Percentiles rank a stretch among this genome's conserved stretches.
Evolutionary conservation across 2,113 vertebrate species (phyloP).

Genomic region (Formicarius rufipectus): DNA sequence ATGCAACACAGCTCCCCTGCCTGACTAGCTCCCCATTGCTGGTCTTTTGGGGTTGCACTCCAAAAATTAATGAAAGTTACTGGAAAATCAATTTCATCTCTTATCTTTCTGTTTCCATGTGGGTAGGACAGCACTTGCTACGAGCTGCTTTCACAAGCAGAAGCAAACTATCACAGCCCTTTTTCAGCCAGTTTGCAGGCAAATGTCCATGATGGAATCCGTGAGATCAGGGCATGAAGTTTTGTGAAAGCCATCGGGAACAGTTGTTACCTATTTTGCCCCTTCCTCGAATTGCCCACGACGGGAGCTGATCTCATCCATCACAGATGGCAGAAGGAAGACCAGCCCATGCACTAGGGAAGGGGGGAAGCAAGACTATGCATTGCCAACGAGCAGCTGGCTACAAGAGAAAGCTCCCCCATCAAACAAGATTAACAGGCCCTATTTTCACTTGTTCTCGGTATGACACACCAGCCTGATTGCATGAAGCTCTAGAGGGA

Average conservation of each 20-base stretch:
- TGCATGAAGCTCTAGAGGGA: not conserved
- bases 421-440: not conserved
- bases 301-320: not conserved
- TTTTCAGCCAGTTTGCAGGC: not conserved
- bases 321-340: not conserved
- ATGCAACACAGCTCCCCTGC: fast-evolving
- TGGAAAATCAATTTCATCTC: not conserved
- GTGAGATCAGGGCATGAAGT: not conserved
- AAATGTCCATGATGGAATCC: not conserved
- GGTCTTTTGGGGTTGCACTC: not conserved
- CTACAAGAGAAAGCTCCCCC: not conserved
- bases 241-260: not conserved
- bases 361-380: not conserved
- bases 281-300: not conserved
- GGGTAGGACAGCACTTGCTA: not conserved
- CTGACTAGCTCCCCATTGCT: not conserved
- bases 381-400: not conserved
- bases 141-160: not conserved
- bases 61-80: not conserved
- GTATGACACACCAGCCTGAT: not conserved
- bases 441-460: not conserved
- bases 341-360: not conserved
- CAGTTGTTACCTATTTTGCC: not conserved
- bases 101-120: not conserved
- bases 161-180: not conserved